These are phyloP conservation scores for Nematopogon swammerdamellus DNA, from an alignment of 2,888 invertebrate species.

Conservation along the genomic window DNA sequence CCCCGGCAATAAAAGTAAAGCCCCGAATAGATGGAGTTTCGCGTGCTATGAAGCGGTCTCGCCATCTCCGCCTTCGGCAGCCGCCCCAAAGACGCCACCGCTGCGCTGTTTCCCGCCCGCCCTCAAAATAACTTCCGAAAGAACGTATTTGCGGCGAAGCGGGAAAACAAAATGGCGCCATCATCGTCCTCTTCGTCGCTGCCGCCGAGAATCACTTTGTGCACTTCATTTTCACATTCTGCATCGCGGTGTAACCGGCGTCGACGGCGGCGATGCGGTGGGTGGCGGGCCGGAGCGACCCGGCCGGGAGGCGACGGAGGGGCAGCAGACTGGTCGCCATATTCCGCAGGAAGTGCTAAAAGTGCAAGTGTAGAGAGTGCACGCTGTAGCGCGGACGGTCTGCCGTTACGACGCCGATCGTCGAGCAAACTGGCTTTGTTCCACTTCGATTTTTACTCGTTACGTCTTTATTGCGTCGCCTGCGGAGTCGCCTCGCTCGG, in stretches of 20 bases:
- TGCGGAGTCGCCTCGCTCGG: constrained; percentile 20
- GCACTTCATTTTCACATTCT: not conserved
- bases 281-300: no score
- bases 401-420: no score
- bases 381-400: no score
- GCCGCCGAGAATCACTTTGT: not conserved
- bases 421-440: not conserved
- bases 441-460: not conserved
- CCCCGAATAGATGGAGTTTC: not conserved
- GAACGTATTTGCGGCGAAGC: not conserved
- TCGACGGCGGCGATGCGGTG: no score
- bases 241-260: not conserved
- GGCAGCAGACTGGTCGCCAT: no score
- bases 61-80: no score
- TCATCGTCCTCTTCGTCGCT: not conserved
- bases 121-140: not conserved
- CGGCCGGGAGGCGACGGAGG: no score
- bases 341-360: no score
- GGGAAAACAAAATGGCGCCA: not conserved
- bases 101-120: not conserved
- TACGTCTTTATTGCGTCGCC: constrained; percentile 9
- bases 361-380: no score
- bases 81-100: no score
- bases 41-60: not conserved
- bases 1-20: not conserved